These are phyloP conservation scores for Chironomus riparius DNA, from an alignment of 2,888 invertebrate species.

Conservation along the genomic window DNA sequence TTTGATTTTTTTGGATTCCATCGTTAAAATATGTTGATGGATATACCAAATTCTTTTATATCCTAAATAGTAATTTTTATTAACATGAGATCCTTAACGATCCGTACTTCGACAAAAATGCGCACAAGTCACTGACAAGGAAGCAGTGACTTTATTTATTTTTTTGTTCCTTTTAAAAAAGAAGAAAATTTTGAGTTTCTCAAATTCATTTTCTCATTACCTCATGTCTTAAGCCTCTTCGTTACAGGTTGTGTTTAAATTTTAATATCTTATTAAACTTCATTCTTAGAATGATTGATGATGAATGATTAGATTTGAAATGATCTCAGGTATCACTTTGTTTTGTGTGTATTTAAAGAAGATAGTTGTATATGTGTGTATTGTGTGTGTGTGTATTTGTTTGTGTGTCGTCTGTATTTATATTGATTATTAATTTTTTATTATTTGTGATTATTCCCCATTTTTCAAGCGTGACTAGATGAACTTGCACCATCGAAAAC, in stretches of 20 bases:
- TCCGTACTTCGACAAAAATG: too few species aligned
- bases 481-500: not conserved
- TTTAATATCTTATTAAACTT: not conserved
- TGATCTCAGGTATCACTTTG: not conserved
- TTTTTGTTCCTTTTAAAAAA: not conserved
- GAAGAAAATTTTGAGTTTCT: not conserved
- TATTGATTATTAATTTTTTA: not conserved
- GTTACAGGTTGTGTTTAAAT: not conserved
- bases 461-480: constrained; percentile 4
- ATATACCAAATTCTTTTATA: too few species aligned
- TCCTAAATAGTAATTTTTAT: too few species aligned
- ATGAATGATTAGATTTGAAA: not conserved
- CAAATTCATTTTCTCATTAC: not conserved
- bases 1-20: not conserved
- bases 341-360: too few species aligned
- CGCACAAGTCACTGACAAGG: too few species aligned
- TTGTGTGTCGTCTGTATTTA: too few species aligned
- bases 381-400: too few species aligned
- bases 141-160: not conserved
- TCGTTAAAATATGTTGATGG: too few species aligned
- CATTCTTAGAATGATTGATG: not conserved
- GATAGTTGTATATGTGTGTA: too few species aligned
- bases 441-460: not conserved
- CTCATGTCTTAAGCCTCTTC: not conserved
- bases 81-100: too few species aligned